Conservation (phyloP, 2,888 invertebrate species). For the Perdita meconis region DNA sequence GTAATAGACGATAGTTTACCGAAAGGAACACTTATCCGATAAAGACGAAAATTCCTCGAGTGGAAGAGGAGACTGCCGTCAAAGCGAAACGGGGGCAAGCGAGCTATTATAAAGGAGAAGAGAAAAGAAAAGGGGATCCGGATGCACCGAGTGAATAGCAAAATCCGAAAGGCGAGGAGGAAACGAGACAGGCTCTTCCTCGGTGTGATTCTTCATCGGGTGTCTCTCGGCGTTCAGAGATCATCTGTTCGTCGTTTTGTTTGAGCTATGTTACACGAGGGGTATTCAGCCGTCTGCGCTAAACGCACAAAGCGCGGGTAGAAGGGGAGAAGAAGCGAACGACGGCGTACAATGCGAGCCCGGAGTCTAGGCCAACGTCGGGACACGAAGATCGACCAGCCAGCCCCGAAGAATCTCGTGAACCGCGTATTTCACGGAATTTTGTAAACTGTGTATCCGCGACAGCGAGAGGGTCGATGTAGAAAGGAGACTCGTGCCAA, state of each 20-base stretch:
- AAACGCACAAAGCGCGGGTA: constrained; percentile 11
- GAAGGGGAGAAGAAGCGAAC: constrained; percentile 15
- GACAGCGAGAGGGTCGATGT: neutral
- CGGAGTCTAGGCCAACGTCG: constrained; percentile 6
- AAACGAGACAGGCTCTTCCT: neutral
- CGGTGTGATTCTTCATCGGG: constrained; percentile 12
- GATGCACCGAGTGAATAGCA: constrained; percentile 10
- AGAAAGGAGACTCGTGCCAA: too few relatives aligned
- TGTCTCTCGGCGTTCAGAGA: constrained; percentile 35
- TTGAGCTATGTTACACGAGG: constrained; percentile 3
- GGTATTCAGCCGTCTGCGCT: constrained; percentile 20
- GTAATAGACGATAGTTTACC: neutral
- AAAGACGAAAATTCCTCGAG: neutral
- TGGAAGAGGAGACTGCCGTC: neutral
- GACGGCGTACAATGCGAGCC: constrained; percentile 13
- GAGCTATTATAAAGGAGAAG: neutral
- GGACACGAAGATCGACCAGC: neutral
- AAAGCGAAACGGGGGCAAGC: neutral
- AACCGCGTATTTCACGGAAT: neutral
- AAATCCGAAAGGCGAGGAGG: constrained; percentile 15
- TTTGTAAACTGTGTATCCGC: neutral
- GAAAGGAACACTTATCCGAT: neutral
- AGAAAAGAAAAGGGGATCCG: neutral
- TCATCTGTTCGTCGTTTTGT: constrained; percentile 35
- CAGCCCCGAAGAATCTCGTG: neutral